Percentiles rank a stretch among this genome's conserved stretches.
phyloP scores from a whole-genome alignment of 2,113 vertebrate species.

The Chrysochloris asiatica region DNA sequence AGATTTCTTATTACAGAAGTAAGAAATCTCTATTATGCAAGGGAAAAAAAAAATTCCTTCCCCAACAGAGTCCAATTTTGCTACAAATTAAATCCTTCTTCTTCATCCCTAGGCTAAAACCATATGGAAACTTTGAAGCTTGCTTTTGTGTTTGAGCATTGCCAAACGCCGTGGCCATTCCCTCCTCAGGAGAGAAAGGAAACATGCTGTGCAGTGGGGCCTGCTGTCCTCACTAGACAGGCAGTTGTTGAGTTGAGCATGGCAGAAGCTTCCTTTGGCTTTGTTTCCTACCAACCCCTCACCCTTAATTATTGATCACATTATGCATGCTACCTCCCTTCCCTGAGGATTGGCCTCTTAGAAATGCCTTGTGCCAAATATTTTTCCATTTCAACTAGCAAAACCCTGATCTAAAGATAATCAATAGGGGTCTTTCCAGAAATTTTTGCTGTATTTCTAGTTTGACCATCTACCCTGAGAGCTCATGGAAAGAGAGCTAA shows the following conservation, averaged over 20 bases:
- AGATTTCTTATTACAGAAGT: slow-evolving; percentile 5
- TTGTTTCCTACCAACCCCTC: not conserved
- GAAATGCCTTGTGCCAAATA: slow-evolving; percentile 36
- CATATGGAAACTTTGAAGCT: not conserved
- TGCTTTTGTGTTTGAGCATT: not conserved
- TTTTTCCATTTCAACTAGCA: not conserved
- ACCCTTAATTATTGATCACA: not conserved
- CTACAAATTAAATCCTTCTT: not conserved
- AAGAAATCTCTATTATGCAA: slow-evolving; percentile 35
- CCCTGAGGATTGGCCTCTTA: not conserved
- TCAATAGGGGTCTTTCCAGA: slow-evolving; percentile 39
- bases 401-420: slow-evolving; percentile 16
- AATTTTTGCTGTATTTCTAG: slow-evolving; percentile 18
- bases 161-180: not conserved
- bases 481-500: slow-evolving; percentile 50
- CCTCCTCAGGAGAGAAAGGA: slow-evolving; percentile 2
- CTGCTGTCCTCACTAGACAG: not conserved
- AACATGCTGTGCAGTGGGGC: not conserved
- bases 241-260: not conserved
- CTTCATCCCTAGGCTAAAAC: not conserved
- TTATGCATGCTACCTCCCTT: not conserved
- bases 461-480: slow-evolving; percentile 41
- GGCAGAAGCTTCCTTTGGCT: not conserved
- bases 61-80: not conserved
- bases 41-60: not conserved